Conservation (phyloP, 2,888 invertebrate genomes). For the Xestia xanthographa region DNA sequence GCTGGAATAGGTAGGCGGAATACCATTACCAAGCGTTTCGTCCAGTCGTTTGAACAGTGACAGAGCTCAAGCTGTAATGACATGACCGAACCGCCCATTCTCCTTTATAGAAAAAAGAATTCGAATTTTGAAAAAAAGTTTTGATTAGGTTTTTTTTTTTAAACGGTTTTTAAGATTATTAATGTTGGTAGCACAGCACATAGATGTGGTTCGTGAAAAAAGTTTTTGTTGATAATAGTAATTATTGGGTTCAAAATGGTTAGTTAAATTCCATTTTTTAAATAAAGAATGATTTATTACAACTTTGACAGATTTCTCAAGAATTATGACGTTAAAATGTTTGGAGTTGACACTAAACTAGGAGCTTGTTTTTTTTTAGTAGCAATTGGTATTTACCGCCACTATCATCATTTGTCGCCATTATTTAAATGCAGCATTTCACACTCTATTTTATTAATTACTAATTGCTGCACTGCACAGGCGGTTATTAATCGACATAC, state of each 20-base stretch:
- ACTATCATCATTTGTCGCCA: not conserved
- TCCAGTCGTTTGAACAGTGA: slow-evolving; percentile 80
- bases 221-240: not conserved
- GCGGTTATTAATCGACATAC: not conserved
- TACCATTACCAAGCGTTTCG: slow-evolving; percentile 80
- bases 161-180: slow-evolving; percentile 34
- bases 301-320: not conserved
- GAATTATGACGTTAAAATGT: not conserved
- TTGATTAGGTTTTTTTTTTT: slow-evolving; percentile 40
- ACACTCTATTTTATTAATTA: slow-evolving; percentile 2
- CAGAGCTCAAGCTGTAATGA: slow-evolving; percentile 77
- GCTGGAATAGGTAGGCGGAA: slow-evolving; percentile 89
- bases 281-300: not conserved
- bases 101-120: slow-evolving; percentile 66
- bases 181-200: slow-evolving; percentile 29
- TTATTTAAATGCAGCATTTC: slow-evolving; percentile 1
- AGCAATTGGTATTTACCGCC: not conserved
- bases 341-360: not conserved
- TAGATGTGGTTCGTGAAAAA: slow-evolving; percentile 14
- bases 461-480: not conserved
- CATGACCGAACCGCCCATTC: slow-evolving; percentile 81
- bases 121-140: slow-evolving; percentile 59
- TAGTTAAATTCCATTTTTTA: not conserved
- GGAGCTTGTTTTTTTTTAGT: not conserved
- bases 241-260: slow-evolving; percentile 10